Evolutionary conservation across 2,113 vertebrate species (phyloP).

Genomic region (Spizaetus ornatus): DNA sequence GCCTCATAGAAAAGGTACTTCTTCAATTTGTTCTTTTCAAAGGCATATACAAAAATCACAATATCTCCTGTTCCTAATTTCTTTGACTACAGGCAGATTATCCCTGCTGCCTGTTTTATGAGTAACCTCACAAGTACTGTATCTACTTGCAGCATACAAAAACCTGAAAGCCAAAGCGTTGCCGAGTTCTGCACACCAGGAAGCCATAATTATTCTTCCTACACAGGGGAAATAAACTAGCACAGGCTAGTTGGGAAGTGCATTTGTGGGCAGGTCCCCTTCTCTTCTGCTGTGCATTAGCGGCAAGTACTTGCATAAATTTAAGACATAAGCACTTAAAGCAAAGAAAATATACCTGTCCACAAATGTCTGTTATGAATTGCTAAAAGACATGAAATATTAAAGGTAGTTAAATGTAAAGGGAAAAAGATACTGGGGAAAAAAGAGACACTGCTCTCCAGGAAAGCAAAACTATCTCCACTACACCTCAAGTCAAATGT

Average conservation of each 20-base stretch:
- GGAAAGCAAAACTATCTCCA: not conserved
- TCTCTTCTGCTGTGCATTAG: not conserved
- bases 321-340: not conserved
- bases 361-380: not conserved
- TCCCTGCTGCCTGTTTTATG: not conserved
- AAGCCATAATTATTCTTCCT: not conserved
- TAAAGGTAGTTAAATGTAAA: not conserved
- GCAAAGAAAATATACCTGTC: not conserved
- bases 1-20: not conserved
- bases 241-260: not conserved
- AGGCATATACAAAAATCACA: not conserved
- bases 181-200: not conserved
- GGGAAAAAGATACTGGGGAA: not conserved
- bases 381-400: not conserved
- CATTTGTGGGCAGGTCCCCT: not conserved
- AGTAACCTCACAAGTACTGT: not conserved
- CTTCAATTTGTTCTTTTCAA: not conserved
- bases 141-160: not conserved
- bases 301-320: not conserved
- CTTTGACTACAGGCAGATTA: not conserved
- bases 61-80: not conserved
- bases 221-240: not conserved
- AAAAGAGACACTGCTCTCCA: not conserved
- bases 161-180: not conserved
- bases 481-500: not conserved